Conservation (phyloP, 1,140 invertebrate genomes). For the Caenorhabditis inopinata region DNA sequence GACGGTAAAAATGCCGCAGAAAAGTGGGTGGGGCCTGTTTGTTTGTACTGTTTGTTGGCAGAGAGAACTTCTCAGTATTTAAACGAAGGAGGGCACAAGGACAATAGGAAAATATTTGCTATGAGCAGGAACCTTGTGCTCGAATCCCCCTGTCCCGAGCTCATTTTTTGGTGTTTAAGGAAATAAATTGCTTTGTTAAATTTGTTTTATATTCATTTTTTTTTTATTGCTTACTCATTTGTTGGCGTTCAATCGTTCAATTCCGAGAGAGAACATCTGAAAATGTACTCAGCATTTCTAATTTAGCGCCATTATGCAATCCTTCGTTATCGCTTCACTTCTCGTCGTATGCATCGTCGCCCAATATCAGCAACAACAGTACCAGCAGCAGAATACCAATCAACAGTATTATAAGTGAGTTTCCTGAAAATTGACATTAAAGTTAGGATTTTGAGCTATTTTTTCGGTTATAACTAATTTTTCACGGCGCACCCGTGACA, state of each 20-base stretch:
- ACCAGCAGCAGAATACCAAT: not conserved
- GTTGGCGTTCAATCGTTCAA: not conserved
- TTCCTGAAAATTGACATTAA: not conserved
- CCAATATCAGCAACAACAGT: slow-evolving; percentile 3
- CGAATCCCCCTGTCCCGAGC: too few relatives aligned
- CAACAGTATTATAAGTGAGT: slow-evolving; percentile 22
- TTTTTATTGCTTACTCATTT: not conserved
- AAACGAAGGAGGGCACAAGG: not conserved
- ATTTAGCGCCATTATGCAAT: not conserved
- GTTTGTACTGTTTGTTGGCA: not conserved
- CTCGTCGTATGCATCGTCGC: not conserved
- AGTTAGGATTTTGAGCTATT: too few relatives aligned
- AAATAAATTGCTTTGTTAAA: too few relatives aligned
- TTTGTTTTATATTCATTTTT: not conserved
- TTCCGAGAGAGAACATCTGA: too few relatives aligned
- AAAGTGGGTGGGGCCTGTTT: not conserved
- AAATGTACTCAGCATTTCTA: too few relatives aligned
- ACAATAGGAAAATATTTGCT: too few relatives aligned
- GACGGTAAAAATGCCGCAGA: too few relatives aligned
- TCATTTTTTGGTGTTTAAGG: too few relatives aligned
- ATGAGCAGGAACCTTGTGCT: too few relatives aligned
- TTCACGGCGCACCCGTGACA: too few relatives aligned
- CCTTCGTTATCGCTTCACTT: not conserved
- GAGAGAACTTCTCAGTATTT: not conserved
- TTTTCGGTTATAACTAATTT: too few relatives aligned